A percentile compares a stretch with the other conserved stretches of the same genome.
These are phyloP conservation scores for Drosophila persimilis DNA, from an alignment of 1,140 invertebrate species.

Conservation along the genomic window DNA sequence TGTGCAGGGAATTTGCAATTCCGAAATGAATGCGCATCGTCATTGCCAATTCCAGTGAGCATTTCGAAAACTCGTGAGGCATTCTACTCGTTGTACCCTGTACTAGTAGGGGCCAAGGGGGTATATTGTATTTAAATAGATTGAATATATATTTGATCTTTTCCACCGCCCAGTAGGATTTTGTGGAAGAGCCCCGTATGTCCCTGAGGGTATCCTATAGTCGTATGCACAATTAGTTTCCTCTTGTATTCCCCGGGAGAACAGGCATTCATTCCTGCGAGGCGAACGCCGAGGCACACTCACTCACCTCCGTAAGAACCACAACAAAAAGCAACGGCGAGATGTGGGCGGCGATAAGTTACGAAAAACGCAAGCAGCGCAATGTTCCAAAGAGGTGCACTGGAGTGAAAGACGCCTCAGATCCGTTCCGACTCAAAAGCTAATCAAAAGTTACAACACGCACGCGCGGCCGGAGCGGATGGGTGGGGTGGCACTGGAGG, in stretches of 20 bases:
- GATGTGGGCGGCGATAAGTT: conserved; percentile 73
- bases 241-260: neutral
- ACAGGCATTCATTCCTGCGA: conserved; percentile 45
- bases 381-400: conserved; percentile 50
- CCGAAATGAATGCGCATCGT: conserved; percentile 24
- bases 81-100: no score
- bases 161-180: no score
- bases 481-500: neutral
- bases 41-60: conserved; percentile 44
- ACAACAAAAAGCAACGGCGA: conserved; percentile 31
- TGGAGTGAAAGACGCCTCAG: conserved; percentile 33
- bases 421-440: conserved; percentile 32
- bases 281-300: conserved; percentile 36
- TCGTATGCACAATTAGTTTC: neutral
- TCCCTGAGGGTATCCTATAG: no score
- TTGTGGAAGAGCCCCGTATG: no score
- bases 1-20: conserved; percentile 47
- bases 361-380: conserved; percentile 56
- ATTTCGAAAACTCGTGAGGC: conserved; percentile 25
- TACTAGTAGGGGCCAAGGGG: no score
- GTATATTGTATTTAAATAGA: no score
- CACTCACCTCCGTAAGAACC: conserved; percentile 54
- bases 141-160: no score
- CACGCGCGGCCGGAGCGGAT: conserved; percentile 43
- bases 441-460: conserved; percentile 80